These are phyloP conservation scores for Esox niger DNA, from an alignment of 2,113 vertebrate genomes.

Conservation along the genomic window DNA sequence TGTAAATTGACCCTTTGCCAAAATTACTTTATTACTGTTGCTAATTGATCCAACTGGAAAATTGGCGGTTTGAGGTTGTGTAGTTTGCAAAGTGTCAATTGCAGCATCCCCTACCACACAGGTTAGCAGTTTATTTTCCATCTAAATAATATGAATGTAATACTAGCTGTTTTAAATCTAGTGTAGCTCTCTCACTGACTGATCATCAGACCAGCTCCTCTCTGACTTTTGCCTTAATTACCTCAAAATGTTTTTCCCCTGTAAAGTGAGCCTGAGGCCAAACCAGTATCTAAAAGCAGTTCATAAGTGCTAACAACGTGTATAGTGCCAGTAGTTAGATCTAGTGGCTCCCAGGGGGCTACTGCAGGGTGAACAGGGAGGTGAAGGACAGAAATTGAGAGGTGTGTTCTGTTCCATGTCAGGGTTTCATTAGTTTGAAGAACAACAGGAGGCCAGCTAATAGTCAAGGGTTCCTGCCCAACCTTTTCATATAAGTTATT, in stretches of 20 bases:
- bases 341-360: slow-evolving; percentile 22
- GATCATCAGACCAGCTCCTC: not conserved
- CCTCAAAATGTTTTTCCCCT: not conserved
- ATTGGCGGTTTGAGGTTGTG: no score
- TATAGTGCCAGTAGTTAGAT: not conserved
- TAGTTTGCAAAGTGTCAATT: no score
- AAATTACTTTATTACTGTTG: no score
- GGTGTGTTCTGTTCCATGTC: slow-evolving; percentile 7
- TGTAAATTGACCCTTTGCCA: no score
- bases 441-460: slow-evolving; percentile 36
- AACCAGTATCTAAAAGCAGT: not conserved
- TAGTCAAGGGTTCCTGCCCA: slow-evolving; percentile 4
- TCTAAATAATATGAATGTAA: no score
- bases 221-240: not conserved
- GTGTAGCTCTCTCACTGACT: not conserved
- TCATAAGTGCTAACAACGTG: not conserved
- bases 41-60: no score
- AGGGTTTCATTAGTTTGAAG: slow-evolving; percentile 45
- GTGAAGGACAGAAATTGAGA: slow-evolving; percentile 10
- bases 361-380: not conserved
- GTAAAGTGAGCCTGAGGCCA: not conserved
- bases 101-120: no score
- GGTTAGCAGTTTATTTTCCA: no score
- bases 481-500: slow-evolving; percentile 16
- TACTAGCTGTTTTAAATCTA: no score